These are phyloP conservation scores for Macquaria australasica DNA, from an alignment of 2,113 vertebrate species.

Conservation along the genomic window DNA sequence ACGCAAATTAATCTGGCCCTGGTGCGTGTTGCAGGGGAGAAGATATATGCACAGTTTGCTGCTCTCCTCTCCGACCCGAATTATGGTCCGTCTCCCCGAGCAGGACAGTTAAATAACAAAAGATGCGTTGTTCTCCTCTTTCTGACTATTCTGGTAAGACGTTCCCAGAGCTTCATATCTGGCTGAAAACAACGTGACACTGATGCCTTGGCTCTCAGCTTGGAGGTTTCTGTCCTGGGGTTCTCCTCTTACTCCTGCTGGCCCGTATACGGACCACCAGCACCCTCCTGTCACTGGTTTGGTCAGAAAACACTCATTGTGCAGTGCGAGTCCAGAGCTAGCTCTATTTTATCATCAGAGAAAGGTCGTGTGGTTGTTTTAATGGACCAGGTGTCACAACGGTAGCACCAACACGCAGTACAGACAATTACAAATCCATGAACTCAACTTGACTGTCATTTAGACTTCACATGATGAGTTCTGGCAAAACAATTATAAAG, in stretches of 20 bases:
- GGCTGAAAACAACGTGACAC: slow-evolving; percentile 41
- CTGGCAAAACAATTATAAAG: background rate
- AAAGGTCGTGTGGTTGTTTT: slow-evolving; percentile 6
- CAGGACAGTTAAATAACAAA: slow-evolving; percentile 79
- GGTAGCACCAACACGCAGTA: background rate
- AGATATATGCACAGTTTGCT: slow-evolving; percentile 79
- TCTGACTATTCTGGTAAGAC: slow-evolving; percentile 62
- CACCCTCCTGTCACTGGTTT: slow-evolving; percentile 9
- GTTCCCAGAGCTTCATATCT: slow-evolving; percentile 59
- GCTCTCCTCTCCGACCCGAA: slow-evolving; percentile 71
- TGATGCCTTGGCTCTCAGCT: slow-evolving; percentile 51
- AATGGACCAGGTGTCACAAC: slow-evolving; percentile 14
- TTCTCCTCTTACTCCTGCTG: slow-evolving; percentile 46
- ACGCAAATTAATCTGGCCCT: slow-evolving; percentile 84
- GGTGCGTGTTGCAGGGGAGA: slow-evolving; percentile 74
- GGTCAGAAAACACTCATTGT: slow-evolving; percentile 4
- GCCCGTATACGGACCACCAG: slow-evolving; percentile 20
- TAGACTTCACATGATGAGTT: slow-evolving; percentile 2
- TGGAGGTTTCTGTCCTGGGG: slow-evolving; percentile 4
- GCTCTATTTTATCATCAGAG: slow-evolving; percentile 9
- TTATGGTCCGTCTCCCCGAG: slow-evolving; percentile 60
- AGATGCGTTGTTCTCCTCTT: slow-evolving; percentile 70
- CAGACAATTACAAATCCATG: slow-evolving; percentile 4
- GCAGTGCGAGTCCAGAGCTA: background rate
- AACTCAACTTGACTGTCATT: slow-evolving; percentile 8